These are phyloP conservation scores for Rhorus exstirpatorius DNA, from an alignment of 2,888 invertebrate genomes.

Conservation along the genomic window DNA sequence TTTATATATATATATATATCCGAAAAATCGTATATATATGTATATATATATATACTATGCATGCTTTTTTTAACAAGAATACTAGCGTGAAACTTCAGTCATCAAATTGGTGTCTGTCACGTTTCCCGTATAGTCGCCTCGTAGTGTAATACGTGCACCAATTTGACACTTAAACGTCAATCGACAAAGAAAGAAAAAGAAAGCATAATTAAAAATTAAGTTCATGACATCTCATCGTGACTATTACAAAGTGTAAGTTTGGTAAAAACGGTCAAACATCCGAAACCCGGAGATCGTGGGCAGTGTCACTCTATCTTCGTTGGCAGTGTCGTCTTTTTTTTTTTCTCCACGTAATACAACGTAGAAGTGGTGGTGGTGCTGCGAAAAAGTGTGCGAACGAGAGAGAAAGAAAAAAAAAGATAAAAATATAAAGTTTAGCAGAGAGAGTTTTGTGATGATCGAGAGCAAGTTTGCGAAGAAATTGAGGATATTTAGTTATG, in stretches of 20 bases:
- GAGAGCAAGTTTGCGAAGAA: conserved; percentile 73
- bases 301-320: too few relatives aligned
- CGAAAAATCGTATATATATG: too few relatives aligned
- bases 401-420: conserved; percentile 9
- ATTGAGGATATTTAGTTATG: conserved; percentile 80
- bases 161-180: not conserved
- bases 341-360: conserved; percentile 35
- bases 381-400: conserved; percentile 21
- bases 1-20: too few relatives aligned
- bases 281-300: conserved; percentile 7
- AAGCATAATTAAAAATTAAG: not conserved
- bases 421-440: conserved; percentile 31
- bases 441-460: conserved; percentile 78
- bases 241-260: not conserved
- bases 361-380: conserved; percentile 2
- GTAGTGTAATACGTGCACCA: not conserved
- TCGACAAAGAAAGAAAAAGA: not conserved
- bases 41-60: too few relatives aligned
- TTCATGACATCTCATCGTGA: not conserved
- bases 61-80: too few relatives aligned
- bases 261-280: too few relatives aligned
- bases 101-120: too few relatives aligned
- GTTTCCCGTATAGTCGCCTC: too few relatives aligned
- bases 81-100: too few relatives aligned
- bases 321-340: not conserved